A percentile compares a stretch with the other conserved stretches of the same genome.
Conservation (phyloP, 2,113 vertebrate species). For the Ardeotis arabs region DNA sequence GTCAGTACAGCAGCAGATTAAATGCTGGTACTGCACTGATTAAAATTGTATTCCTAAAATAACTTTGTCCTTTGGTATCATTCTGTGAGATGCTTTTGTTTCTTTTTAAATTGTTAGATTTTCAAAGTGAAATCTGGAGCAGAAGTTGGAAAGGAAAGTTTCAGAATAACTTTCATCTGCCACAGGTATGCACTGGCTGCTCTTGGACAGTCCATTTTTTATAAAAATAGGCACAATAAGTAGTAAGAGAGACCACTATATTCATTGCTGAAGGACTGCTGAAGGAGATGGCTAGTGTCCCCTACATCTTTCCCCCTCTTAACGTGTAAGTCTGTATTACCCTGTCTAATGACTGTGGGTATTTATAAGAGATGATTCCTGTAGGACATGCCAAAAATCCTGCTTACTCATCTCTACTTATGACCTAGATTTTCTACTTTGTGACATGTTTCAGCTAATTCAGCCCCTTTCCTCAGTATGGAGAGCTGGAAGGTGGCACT, state of each 20-base stretch:
- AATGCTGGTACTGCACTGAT: constrained; percentile 46
- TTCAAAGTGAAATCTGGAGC: constrained; percentile 22
- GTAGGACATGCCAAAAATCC: background rate
- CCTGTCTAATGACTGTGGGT: accelerated
- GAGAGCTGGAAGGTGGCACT: background rate
- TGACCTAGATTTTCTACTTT: background rate
- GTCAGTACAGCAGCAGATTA: constrained; percentile 35
- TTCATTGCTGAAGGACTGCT: background rate
- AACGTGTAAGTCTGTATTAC: background rate
- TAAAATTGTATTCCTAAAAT: constrained; percentile 60
- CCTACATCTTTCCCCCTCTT: background rate
- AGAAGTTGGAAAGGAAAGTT: background rate
- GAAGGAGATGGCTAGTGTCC: background rate
- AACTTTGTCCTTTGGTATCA: constrained; percentile 46
- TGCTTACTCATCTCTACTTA: background rate
- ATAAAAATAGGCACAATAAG: background rate
- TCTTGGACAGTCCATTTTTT: background rate
- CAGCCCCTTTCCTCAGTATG: background rate
- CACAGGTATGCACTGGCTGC: background rate
- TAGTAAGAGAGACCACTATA: background rate
- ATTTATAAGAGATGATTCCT: background rate
- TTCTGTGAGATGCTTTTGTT: constrained; percentile 19
- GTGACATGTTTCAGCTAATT: background rate
- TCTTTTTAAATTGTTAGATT: constrained; percentile 27
- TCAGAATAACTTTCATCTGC: background rate